Evolutionary conservation across 2,888 invertebrate species (phyloP).

Genomic region (Thymelicus acteon): DNA sequence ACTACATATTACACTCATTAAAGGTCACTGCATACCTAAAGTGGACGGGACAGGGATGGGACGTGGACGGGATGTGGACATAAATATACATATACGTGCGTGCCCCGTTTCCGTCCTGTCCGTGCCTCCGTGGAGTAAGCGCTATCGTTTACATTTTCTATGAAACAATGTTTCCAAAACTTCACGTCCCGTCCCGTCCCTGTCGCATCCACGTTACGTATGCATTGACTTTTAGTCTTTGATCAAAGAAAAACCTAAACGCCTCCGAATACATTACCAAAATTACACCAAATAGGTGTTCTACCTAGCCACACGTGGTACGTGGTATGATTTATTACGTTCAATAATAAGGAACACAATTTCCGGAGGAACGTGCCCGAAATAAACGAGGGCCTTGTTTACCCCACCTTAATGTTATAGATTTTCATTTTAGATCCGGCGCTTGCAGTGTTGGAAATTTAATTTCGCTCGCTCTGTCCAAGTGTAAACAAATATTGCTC

Average conservation of each 20-base stretch:
- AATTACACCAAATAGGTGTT: constrained; percentile 23
- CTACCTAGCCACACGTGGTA: constrained; percentile 34
- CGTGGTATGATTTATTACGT: constrained; percentile 37
- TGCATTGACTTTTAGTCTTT: neutral
- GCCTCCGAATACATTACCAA: constrained; percentile 24
- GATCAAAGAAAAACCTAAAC: constrained; percentile 12
- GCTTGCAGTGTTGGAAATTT: constrained; percentile 38
- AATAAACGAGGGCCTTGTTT: constrained; percentile 36
- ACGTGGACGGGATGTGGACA: no score
- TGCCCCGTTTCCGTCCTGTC: no score
- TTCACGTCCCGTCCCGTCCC: no score
- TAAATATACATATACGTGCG: no score
- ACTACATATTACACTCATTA: no score
- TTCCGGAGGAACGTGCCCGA: constrained; percentile 36
- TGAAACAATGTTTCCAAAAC: no score
- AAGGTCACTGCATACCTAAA: no score
- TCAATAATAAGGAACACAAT: constrained; percentile 38
- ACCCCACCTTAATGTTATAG: constrained; percentile 37
- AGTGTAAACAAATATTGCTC: constrained; percentile 28
- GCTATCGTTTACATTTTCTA: no score
- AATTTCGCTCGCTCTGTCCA: constrained; percentile 33
- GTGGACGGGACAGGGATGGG: no score
- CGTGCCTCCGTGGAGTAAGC: no score
- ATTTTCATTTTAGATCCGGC: constrained; percentile 38
- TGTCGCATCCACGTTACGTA: neutral